phyloP scores from a whole-genome alignment of 2,888 invertebrate genomes.

The Nomada lathburiana region DNA sequence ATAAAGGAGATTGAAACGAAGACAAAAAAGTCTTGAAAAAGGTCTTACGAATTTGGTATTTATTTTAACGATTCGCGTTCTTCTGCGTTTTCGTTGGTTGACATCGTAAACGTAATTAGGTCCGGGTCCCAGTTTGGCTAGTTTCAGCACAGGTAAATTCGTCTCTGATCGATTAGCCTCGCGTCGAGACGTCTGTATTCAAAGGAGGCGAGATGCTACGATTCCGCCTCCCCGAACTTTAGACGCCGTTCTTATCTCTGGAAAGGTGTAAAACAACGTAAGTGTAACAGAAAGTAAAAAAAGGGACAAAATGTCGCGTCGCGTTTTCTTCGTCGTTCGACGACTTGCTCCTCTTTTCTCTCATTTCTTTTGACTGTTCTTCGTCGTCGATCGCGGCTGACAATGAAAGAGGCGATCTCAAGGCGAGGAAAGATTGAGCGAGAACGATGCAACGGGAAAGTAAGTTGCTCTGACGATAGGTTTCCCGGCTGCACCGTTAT shows the following conservation, averaged over 20 bases:
- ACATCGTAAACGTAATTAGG: constrained; percentile 60
- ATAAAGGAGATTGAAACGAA: neutral
- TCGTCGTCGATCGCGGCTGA: constrained; percentile 28
- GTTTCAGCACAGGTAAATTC: constrained; percentile 64
- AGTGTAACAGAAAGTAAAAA: constrained; percentile 45
- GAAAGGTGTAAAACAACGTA: constrained; percentile 69
- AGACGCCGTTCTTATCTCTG: constrained; percentile 68
- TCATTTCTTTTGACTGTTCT: neutral
- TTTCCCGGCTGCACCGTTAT: constrained; percentile 2
- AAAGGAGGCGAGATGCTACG: constrained; percentile 62
- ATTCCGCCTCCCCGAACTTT: constrained; percentile 66
- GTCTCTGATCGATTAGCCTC: constrained; percentile 65
- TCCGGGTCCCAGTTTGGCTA: constrained; percentile 63
- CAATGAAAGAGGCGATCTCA: constrained; percentile 24
- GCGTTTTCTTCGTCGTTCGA: constrained; percentile 24
- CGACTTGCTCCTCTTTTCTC: neutral
- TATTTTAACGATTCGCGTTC: constrained; percentile 66
- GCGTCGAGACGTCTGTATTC: constrained; percentile 63
- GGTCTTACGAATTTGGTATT: constrained; percentile 63
- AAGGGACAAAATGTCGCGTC: constrained; percentile 11
- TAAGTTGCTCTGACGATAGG: neutral
- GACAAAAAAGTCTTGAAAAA: constrained; percentile 43
- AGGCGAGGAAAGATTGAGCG: constrained; percentile 10
- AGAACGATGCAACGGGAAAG: constrained; percentile 15
- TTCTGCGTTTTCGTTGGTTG: constrained; percentile 59